Percentiles rank a stretch among this genome's conserved stretches.
Conservation (phyloP, 2,113 vertebrate species). For the Paracanthobrama guichenoti region DNA sequence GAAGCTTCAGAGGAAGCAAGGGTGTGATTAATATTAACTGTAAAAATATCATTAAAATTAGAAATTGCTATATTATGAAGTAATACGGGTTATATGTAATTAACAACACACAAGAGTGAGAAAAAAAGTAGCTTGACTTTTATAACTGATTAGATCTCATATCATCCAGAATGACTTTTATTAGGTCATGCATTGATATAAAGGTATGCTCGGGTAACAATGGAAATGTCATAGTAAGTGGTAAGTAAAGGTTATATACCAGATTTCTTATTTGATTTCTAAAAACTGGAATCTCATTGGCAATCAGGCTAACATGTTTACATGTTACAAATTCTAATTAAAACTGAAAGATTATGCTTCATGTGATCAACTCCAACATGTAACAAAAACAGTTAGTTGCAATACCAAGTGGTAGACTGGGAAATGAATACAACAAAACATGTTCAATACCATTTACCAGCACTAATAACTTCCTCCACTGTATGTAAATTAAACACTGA, state of each 20-base stretch:
- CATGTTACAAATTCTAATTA: neutral
- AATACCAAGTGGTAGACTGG: slow-evolving; percentile 62
- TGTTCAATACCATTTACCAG: slow-evolving; percentile 42
- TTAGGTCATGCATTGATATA: neutral
- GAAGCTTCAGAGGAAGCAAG: neutral
- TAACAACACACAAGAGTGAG: neutral
- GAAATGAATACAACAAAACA: slow-evolving; percentile 56
- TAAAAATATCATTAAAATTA: neutral
- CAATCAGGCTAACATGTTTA: neutral
- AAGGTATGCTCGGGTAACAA: neutral
- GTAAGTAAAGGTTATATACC: neutral
- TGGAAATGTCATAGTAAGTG: neutral
- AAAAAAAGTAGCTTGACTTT: neutral
- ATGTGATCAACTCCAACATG: neutral
- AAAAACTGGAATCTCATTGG: neutral
- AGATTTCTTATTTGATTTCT: neutral
- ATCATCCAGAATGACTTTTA: neutral
- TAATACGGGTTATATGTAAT: neutral
- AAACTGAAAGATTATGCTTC: neutral
- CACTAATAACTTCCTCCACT: slow-evolving; percentile 48
- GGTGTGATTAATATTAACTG: neutral
- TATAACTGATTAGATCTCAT: neutral
- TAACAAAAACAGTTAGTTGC: slow-evolving; percentile 36
- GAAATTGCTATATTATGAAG: neutral
- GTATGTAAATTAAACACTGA: neutral